Evolutionary conservation across 2,797 vertebrate species (phyloP).

Genomic region (Dendrocincla fuliginosa): DNA sequence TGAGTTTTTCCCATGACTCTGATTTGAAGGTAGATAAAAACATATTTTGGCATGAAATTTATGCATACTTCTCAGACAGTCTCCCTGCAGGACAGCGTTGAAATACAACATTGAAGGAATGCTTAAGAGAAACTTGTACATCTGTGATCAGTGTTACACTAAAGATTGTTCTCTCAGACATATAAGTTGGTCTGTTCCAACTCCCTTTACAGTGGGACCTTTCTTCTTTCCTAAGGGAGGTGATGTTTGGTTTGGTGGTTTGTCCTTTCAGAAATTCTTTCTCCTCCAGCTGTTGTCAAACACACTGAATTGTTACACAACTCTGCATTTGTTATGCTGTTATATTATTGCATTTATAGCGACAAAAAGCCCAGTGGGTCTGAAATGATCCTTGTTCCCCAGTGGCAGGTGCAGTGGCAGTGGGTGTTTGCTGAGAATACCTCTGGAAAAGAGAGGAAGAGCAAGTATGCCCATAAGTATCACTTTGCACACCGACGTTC

Average conservation of each 20-base stretch:
- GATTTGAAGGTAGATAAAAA: slow-evolving; percentile 6
- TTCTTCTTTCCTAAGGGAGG: neutral
- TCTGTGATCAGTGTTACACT: neutral
- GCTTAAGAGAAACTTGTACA: neutral
- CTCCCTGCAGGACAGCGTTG: neutral
- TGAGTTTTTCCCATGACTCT: neutral
- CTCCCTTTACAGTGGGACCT: neutral
- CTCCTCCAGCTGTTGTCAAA: neutral
- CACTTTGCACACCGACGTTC: neutral
- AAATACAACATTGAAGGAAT: neutral
- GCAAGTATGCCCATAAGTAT: fast-evolving
- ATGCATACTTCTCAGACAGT: neutral
- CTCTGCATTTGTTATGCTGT: neutral
- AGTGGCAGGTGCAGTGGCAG: neutral
- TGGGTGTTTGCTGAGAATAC: neutral
- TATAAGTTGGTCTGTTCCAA: neutral
- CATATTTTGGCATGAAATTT: neutral
- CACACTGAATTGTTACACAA: neutral
- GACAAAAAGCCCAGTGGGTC: neutral
- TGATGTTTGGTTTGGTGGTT: neutral
- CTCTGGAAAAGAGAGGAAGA: neutral
- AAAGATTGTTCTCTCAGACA: neutral
- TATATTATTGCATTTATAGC: neutral
- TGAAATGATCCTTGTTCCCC: neutral
- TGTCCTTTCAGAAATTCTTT: neutral